Conservation (phyloP, 2,113 vertebrate genomes). For the Callipepla squamata region DNA sequence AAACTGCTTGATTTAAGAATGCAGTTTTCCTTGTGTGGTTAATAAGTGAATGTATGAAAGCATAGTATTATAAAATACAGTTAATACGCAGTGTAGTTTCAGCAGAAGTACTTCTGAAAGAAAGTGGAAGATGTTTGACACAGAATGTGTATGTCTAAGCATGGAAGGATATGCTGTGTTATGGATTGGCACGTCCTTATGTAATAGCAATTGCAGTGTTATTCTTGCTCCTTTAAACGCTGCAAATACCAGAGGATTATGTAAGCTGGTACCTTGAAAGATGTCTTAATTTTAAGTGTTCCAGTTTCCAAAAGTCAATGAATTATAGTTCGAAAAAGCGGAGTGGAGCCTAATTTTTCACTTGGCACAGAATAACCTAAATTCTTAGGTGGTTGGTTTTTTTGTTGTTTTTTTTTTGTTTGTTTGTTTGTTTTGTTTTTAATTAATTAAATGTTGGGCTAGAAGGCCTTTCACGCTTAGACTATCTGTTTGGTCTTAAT, state of each 20-base stretch:
- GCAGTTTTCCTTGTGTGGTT: not conserved
- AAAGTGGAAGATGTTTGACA: not conserved
- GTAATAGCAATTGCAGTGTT: not conserved
- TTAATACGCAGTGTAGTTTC: not conserved
- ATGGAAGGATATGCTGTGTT: not conserved
- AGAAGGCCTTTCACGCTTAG: not conserved
- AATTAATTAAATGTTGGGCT: not conserved
- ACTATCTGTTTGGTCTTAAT: not conserved
- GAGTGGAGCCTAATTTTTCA: not conserved
- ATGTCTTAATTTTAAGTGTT: not conserved
- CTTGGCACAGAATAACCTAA: not conserved
- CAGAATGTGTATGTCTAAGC: not conserved
- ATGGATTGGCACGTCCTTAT: fast-evolving
- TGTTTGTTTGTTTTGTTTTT: not conserved
- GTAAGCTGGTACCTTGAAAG: not conserved
- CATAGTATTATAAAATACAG: not conserved
- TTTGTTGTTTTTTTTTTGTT: not conserved
- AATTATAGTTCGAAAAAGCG: not conserved
- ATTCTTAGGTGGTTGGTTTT: not conserved
- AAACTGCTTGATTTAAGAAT: not conserved
- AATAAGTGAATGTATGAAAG: not conserved
- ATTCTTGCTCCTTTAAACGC: not conserved
- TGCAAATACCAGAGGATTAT: not conserved
- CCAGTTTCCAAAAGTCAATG: not conserved
- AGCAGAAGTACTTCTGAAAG: not conserved